phyloP scores from a whole-genome alignment of 2,113 vertebrate species.

The Rhinoderma darwinii region DNA sequence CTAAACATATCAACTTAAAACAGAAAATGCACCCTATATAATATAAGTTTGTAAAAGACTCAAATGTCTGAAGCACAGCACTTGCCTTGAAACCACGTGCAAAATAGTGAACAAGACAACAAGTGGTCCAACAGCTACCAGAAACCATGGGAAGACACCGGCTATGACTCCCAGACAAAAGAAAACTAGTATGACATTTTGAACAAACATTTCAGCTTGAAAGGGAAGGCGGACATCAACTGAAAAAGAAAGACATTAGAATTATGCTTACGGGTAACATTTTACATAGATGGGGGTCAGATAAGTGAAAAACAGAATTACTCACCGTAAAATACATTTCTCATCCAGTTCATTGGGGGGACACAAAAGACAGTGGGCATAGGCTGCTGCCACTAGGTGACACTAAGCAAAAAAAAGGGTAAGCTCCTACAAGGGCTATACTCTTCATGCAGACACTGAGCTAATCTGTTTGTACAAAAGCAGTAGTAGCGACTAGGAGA shows the following conservation, averaged over 20 bases:
- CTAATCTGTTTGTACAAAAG: too few relatives aligned
- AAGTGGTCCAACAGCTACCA: constrained; percentile 87
- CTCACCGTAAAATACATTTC: too few relatives aligned
- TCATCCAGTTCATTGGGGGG: too few relatives aligned
- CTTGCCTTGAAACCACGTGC: constrained; percentile 84
- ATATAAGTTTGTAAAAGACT: neutral
- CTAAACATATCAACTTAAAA: neutral
- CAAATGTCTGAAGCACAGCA: neutral
- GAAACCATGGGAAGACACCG: constrained; percentile 89
- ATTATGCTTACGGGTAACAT: neutral
- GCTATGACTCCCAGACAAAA: constrained; percentile 88
- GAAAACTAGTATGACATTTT: constrained; percentile 90
- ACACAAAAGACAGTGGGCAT: too few relatives aligned
- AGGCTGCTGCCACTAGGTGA: too few relatives aligned
- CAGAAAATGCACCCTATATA: neutral
- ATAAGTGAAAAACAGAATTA: neutral
- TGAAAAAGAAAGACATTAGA: constrained; percentile 60
- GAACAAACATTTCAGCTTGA: constrained; percentile 94
- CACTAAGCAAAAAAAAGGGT: too few relatives aligned
- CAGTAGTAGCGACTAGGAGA: too few relatives aligned
- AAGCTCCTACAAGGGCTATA: too few relatives aligned
- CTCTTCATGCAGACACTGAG: too few relatives aligned
- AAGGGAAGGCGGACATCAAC: constrained; percentile 91
- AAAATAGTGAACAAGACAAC: constrained; percentile 81
- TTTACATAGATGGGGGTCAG: neutral